Percentiles rank a stretch among this genome's conserved stretches.
Conservation (phyloP, 1,140 invertebrate genomes). For the Eurosta solidaginis region DNA sequence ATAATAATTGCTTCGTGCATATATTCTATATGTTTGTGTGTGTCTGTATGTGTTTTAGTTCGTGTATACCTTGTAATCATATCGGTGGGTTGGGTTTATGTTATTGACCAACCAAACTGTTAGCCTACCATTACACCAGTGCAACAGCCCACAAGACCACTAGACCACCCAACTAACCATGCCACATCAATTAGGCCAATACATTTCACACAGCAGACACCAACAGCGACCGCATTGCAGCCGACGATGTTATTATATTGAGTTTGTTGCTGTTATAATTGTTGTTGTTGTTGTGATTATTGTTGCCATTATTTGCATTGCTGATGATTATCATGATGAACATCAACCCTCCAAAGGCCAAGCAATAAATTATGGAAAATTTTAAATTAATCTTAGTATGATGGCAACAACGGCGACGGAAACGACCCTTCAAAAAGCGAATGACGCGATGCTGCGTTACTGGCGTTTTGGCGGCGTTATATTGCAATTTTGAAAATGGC, state of each 20-base stretch:
- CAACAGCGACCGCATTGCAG: not conserved
- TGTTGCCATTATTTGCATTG: conserved; percentile 19
- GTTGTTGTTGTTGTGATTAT: not conserved
- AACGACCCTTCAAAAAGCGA: not conserved
- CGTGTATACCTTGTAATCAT: too few species aligned
- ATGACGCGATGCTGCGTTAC: not conserved
- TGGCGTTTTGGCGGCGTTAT: not conserved
- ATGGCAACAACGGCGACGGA: not conserved
- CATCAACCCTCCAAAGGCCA: not conserved
- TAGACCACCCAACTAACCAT: not conserved
- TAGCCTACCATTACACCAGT: too few species aligned
- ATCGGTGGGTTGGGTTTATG: not conserved
- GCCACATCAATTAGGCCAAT: not conserved
- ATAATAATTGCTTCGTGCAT: not conserved
- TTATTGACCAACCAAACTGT: not conserved
- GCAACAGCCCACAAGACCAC: not conserved
- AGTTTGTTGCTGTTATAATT: not conserved
- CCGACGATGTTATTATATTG: not conserved
- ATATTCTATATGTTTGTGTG: not conserved
- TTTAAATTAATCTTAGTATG: conserved; percentile 17
- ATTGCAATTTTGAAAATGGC: conserved; percentile 12
- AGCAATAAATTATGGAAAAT: conserved; percentile 16
- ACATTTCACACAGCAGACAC: not conserved
- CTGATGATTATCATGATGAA: conserved; percentile 24
- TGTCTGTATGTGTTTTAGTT: not conserved